phyloP scores from a whole-genome alignment of 2,797 vertebrate genomes.

The Cynopterus sphinx region DNA sequence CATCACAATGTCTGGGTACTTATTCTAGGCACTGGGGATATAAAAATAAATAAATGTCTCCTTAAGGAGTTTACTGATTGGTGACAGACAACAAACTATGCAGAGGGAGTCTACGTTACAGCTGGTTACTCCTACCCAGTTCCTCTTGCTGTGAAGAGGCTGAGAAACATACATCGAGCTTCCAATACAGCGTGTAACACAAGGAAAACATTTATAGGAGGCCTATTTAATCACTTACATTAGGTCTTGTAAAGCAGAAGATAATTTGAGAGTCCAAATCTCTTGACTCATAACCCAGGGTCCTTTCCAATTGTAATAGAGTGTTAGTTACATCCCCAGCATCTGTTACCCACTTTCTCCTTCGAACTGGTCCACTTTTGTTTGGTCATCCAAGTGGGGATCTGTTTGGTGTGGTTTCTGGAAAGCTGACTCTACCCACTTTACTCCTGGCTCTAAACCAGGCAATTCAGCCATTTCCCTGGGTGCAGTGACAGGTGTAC shows the following conservation, averaged over 20 bases:
- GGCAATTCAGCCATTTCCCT: not conserved
- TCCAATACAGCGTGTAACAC: not conserved
- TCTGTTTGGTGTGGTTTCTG: not conserved
- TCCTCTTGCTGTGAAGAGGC: not conserved
- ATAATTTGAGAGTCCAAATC: not conserved
- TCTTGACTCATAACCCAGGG: not conserved
- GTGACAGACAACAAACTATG: not conserved
- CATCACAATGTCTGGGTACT: not conserved
- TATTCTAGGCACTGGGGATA: not conserved
- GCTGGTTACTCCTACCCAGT: not conserved
- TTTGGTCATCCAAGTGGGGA: not conserved
- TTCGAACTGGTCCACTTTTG: not conserved
- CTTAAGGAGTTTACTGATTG: not conserved
- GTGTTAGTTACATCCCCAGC: not conserved
- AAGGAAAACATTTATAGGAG: not conserved
- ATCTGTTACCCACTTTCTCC: not conserved
- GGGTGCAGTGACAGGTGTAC: not conserved
- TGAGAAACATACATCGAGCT: not conserved
- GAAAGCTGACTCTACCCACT: constrained; percentile 17
- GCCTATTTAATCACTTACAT: not conserved
- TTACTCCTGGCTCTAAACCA: not conserved
- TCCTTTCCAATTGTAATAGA: not conserved
- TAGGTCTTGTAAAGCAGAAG: not conserved
- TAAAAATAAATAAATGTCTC: not conserved
- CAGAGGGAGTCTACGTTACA: not conserved